These are phyloP conservation scores for Caenorhabditis sp. DNA, from an alignment of 2,888 invertebrate species.

Conservation along the genomic window DNA sequence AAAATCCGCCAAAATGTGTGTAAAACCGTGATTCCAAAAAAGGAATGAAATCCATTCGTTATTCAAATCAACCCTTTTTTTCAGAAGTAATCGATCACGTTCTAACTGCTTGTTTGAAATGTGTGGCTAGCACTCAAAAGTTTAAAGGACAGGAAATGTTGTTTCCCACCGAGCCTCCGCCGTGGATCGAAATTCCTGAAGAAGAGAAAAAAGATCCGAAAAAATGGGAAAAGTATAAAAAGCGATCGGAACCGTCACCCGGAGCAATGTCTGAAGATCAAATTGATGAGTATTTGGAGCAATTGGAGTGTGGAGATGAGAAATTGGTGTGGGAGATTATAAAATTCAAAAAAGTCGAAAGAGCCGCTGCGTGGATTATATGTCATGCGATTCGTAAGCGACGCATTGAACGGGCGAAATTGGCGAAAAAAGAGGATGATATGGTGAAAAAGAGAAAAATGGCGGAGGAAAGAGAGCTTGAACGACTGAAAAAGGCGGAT, in stretches of 20 bases:
- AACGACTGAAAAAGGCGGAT: constrained; percentile 20
- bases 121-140: constrained; percentile 20
- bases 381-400: constrained; percentile 14
- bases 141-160: constrained; percentile 25
- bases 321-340: constrained; percentile 19
- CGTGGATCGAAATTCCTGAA: constrained; percentile 33
- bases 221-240: constrained; percentile 22
- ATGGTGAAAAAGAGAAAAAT: neutral
- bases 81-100: constrained; percentile 26
- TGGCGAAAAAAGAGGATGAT: constrained; percentile 10
- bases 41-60: too few relatives aligned
- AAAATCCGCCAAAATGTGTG: too few relatives aligned
- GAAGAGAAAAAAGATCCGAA: constrained; percentile 16
- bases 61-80: too few relatives aligned
- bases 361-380: constrained; percentile 6
- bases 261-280: constrained; percentile 17
- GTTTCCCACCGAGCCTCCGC: constrained; percentile 19
- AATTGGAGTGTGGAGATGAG: constrained; percentile 16
- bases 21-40: too few relatives aligned
- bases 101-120: constrained; percentile 14
- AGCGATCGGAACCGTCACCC: constrained; percentile 7
- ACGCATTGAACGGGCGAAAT: constrained; percentile 1
- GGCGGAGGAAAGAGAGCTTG: constrained; percentile 16
- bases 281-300: constrained; percentile 25
- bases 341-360: constrained; percentile 15